Evolutionary conservation across 2,113 vertebrate genomes (phyloP).

Genomic region (Neofelis nebulosa): DNA sequence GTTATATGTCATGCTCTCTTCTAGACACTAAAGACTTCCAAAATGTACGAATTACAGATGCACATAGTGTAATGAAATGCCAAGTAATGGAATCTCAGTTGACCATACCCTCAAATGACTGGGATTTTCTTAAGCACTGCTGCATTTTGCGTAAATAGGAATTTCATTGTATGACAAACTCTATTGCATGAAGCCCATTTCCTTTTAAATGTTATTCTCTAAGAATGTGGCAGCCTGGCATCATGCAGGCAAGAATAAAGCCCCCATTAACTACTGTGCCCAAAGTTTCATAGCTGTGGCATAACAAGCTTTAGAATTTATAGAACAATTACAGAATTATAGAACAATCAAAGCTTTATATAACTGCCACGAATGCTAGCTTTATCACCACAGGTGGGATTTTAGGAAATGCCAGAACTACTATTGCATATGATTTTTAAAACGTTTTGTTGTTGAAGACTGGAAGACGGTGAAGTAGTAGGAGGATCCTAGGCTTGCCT

Average conservation of each 20-base stretch:
- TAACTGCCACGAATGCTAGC: slow-evolving; percentile 68
- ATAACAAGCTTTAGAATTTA: slow-evolving; percentile 79
- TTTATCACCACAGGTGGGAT: slow-evolving; percentile 72
- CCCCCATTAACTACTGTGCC: slow-evolving; percentile 77
- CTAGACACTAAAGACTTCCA: not conserved
- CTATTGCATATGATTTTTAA: not conserved
- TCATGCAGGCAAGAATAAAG: slow-evolving; percentile 78
- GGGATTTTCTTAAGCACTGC: slow-evolving; percentile 27
- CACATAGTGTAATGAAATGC: slow-evolving; percentile 15
- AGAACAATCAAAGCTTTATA: slow-evolving; percentile 79
- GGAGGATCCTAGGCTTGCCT: not conserved
- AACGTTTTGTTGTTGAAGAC: not conserved
- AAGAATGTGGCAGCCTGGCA: slow-evolving; percentile 71
- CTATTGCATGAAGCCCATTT: slow-evolving; percentile 69
- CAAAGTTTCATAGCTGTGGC: slow-evolving; percentile 76
- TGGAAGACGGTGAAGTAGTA: not conserved
- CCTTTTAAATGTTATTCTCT: slow-evolving; percentile 77
- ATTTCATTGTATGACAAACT: not conserved
- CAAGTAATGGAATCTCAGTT: slow-evolving; percentile 13
- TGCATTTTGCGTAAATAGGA: slow-evolving; percentile 52
- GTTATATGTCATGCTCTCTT: not conserved
- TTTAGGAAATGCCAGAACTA: slow-evolving; percentile 56
- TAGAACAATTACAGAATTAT: slow-evolving; percentile 81
- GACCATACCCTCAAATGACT: not conserved
- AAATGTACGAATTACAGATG: not conserved